Conservation (phyloP, 2,113 vertebrate species). For the Rousettus leschenaultii region DNA sequence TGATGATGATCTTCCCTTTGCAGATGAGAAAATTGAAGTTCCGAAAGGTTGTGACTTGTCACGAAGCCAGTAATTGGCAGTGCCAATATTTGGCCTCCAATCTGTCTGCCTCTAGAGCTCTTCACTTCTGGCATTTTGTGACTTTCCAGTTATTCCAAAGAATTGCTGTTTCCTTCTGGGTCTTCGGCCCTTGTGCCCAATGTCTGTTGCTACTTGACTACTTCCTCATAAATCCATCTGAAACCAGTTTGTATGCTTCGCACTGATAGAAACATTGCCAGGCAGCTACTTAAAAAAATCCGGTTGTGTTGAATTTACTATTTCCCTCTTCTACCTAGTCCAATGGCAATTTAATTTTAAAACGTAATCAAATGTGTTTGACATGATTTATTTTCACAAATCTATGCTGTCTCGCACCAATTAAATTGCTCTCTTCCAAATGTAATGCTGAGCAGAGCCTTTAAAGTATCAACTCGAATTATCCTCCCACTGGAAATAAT, state of each 20-base stretch:
- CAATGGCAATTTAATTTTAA: conserved; percentile 58
- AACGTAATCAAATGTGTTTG: conserved; percentile 64
- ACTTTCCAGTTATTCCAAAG: neutral
- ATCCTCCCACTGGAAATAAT: neutral
- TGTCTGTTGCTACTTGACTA: neutral
- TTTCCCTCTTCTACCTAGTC: conserved; percentile 3
- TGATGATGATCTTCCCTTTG: neutral
- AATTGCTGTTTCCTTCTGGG: neutral
- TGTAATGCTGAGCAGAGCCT: neutral
- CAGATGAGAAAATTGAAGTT: neutral
- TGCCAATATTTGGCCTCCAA: neutral
- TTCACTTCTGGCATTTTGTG: neutral
- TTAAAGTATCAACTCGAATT: neutral
- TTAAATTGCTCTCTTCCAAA: conserved; percentile 42
- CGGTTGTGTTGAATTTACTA: neutral
- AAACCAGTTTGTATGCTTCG: neutral
- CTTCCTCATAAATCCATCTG: neutral
- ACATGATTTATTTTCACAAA: conserved; percentile 67
- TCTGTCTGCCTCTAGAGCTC: neutral
- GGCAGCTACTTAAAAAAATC: neutral
- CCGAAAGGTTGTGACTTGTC: neutral
- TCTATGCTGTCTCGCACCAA: conserved; percentile 34
- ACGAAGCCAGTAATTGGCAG: neutral
- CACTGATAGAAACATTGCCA: neutral
- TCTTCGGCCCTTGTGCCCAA: neutral